Base-by-base conservation (phyloP, 2,113 vertebrate genomes). In the Lontra canadensis region DNA sequence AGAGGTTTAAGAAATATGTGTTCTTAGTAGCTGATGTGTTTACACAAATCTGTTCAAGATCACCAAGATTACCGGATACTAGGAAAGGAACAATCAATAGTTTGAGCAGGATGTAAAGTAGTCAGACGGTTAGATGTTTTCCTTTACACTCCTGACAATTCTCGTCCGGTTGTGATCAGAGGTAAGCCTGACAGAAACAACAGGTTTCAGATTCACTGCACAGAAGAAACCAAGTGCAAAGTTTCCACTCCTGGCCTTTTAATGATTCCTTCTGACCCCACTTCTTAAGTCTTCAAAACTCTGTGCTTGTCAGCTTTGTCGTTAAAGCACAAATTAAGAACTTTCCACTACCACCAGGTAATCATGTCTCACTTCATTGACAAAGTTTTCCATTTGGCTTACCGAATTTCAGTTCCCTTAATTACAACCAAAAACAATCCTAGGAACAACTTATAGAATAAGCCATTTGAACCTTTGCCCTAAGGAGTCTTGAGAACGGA, bases 391-490 rank as follows among this genome's bases (percentile, higher is more conserved):
- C 88, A 88, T 97, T 94, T 59, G 59, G 85, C 71, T 82, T 95
- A 91, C 65, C 59, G 85, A 97, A 96, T 95, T 98, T 96, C 29
- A 92, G 88, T 91, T 94, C 61, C 61, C 49, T 96, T 97, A 97
- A 98, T 97, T 97, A 96, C 93, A 96, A 91, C 65, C 78, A 76
- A 89, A 97, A 95, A 97, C 92, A 97, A 97, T 96, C 80, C 78
- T 39, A 97, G 59, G 55, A 97, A 89, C 65, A 86, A 88, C 65
- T 79, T 97, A 94, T 90, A 93, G 85, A 97, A 97, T 88, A 98
- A 96, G 63, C 79, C 90, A 95, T 97, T 95, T 94, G 96, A 96
- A 98, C 97, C 74, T 98, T 96, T 93, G 97, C 97, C 96, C 91
- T 8, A 73, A 97, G 93, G 97, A 96, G 79, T 94, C 88, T 94